Conservation (phyloP, 2,888 invertebrate species). For the Entomobrya multifasciata region DNA sequence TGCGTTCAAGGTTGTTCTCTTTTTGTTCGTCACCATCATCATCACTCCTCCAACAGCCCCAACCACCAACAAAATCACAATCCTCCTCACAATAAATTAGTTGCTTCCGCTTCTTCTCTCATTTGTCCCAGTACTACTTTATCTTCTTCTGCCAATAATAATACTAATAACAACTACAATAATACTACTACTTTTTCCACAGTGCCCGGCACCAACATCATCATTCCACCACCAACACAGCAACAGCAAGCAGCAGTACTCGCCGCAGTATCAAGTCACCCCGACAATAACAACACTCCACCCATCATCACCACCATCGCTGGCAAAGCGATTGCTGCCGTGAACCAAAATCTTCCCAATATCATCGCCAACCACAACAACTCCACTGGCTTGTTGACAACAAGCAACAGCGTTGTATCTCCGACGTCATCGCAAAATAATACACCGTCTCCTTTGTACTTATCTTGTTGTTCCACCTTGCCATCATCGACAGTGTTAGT, state of each 20-base stretch:
- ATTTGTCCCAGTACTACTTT: conserved; percentile 44
- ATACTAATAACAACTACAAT: conserved; percentile 28
- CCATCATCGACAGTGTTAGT: conserved; percentile 34
- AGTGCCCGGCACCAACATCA: conserved; percentile 53
- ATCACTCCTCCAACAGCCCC: conserved; percentile 51
- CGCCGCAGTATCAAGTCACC: conserved; percentile 34
- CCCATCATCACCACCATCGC: conserved; percentile 39
- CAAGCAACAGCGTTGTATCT: conserved; percentile 25
- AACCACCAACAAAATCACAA: conserved; percentile 1
- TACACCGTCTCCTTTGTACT: conserved; percentile 39
- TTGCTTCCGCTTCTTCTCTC: conserved; percentile 19
- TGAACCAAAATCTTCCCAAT: conserved; percentile 33
- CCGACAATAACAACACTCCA: conserved; percentile 48
- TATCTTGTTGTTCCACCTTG: conserved; percentile 67
- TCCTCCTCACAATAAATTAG: conserved; percentile 49
- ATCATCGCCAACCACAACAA: conserved; percentile 54
- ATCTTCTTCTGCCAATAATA: conserved; percentile 51
- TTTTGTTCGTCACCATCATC: conserved; percentile 65
- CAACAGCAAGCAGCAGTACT: conserved; percentile 26
- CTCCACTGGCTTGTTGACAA: conserved; percentile 17
- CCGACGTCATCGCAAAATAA: conserved; percentile 30
- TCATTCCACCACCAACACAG: not conserved
- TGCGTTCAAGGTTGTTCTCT: conserved; percentile 78
- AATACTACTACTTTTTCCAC: conserved; percentile 33
- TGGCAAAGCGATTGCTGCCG: conserved; percentile 16